Percentiles rank a stretch among this genome's conserved stretches.
These are phyloP conservation scores for Drosophila neoperkinsi DNA, from an alignment of 2,888 invertebrate genomes.

Conservation along the genomic window DNA sequence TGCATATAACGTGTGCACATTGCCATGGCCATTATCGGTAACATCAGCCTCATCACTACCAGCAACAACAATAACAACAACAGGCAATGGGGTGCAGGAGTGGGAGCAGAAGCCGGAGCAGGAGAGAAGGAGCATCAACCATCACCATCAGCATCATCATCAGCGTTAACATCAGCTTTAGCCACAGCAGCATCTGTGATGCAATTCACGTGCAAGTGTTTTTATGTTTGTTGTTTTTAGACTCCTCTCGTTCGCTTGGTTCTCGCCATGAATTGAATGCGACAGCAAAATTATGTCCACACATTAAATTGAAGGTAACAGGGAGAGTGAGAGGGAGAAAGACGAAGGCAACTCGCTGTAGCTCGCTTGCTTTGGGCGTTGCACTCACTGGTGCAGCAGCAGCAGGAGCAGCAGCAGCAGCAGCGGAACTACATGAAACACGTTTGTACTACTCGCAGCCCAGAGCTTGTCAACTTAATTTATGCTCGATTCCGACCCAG, in stretches of 20 bases:
- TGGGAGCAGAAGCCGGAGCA: background rate
- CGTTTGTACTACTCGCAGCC: slow-evolving; percentile 44
- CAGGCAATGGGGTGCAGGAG: slow-evolving; percentile 16
- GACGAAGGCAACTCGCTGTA: background rate
- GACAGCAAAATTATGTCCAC: slow-evolving; percentile 81
- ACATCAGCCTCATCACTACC: slow-evolving; percentile 59
- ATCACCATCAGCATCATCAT: slow-evolving; percentile 25
- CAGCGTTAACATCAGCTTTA: slow-evolving; percentile 18
- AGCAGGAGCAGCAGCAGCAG: slow-evolving; percentile 1
- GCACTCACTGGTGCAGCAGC: slow-evolving; percentile 8
- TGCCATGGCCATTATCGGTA: slow-evolving; percentile 75
- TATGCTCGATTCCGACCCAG: slow-evolving; percentile 69
- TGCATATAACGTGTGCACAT: slow-evolving; percentile 75
- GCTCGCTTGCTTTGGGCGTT: slow-evolving; percentile 30
- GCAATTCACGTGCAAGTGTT: slow-evolving; percentile 77
- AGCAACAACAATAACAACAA: slow-evolving; percentile 37
- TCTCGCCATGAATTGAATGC: slow-evolving; percentile 71
- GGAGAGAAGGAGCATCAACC: slow-evolving; percentile 32
- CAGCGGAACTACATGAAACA: slow-evolving; percentile 53
- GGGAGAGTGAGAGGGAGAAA: slow-evolving; percentile 8
- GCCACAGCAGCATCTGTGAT: slow-evolving; percentile 61
- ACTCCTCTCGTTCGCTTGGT: slow-evolving; percentile 24
- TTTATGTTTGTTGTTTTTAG: slow-evolving; percentile 63
- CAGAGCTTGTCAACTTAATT: slow-evolving; percentile 78
- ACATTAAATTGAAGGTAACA: slow-evolving; percentile 74